A percentile compares a stretch with the other conserved stretches of the same genome.
Conservation (phyloP, 2,888 invertebrate species). For the Microctonus brassicae region DNA sequence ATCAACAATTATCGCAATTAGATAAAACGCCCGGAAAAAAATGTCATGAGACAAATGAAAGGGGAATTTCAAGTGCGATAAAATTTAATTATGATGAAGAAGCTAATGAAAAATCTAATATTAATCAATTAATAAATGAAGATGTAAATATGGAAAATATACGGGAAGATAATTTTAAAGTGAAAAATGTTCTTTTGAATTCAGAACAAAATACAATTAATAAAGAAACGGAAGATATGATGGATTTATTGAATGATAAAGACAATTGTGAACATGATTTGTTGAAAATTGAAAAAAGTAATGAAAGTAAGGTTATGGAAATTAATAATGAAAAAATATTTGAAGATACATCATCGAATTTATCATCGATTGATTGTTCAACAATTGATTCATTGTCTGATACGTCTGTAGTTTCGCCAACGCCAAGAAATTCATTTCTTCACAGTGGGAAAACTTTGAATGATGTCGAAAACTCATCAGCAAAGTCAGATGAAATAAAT, state of each 20-base stretch:
- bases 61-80: background rate
- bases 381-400: constrained; percentile 30
- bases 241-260: constrained; percentile 36
- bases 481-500: background rate
- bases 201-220: constrained; percentile 54
- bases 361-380: constrained; percentile 72
- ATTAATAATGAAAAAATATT: background rate
- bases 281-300: background rate
- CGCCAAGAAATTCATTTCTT: constrained; percentile 78
- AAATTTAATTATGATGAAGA: background rate
- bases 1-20: background rate
- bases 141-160: background rate
- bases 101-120: background rate
- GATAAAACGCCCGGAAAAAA: background rate
- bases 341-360: constrained; percentile 74
- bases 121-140: background rate
- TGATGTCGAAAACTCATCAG: background rate
- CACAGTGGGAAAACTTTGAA: constrained; percentile 74
- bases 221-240: constrained; percentile 49
- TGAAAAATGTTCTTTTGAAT: constrained; percentile 33
- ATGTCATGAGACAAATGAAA: background rate
- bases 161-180: constrained; percentile 1
- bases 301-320: background rate
- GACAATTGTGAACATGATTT: background rate
- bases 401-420: constrained; percentile 67